Percentiles rank a stretch among this genome's conserved stretches.
Evolutionary conservation across 2,797 vertebrate species (phyloP).

Genomic region (Anguilla marmorata): DNA sequence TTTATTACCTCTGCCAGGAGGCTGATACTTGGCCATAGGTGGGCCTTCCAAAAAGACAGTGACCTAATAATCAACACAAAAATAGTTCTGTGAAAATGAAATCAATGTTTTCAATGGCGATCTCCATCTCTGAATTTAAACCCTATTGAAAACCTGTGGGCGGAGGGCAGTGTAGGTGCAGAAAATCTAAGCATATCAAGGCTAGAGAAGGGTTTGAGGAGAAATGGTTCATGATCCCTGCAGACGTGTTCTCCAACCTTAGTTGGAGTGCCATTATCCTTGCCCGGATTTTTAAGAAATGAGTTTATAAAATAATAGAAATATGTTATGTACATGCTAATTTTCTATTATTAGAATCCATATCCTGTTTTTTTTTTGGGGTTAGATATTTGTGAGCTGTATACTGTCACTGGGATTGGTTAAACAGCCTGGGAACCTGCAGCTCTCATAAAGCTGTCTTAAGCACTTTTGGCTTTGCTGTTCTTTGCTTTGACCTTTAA

Average conservation of each 20-base stretch:
- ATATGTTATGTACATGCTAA: neutral
- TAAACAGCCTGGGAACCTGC: neutral
- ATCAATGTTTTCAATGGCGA: no score
- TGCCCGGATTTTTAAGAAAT: neutral
- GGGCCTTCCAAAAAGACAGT: no score
- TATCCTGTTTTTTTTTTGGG: neutral
- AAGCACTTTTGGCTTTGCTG: neutral
- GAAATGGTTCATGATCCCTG: neutral
- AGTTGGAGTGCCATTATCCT: neutral
- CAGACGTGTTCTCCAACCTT: neutral
- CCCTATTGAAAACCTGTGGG: no score
- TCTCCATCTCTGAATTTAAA: no score
- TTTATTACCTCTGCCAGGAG: no score
- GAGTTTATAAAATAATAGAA: no score
- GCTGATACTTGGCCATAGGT: no score
- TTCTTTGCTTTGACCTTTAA: conserved; percentile 20
- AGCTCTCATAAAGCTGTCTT: neutral
- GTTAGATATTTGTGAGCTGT: neutral
- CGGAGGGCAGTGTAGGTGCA: neutral
- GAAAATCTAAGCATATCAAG: neutral
- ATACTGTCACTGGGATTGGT: neutral
- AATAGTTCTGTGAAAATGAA: no score
- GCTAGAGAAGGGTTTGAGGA: neutral
- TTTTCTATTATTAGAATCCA: neutral
- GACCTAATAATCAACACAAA: no score